Base-by-base conservation (phyloP, 2,113 vertebrate genomes). In the Aphelocoma coerulescens region DNA sequence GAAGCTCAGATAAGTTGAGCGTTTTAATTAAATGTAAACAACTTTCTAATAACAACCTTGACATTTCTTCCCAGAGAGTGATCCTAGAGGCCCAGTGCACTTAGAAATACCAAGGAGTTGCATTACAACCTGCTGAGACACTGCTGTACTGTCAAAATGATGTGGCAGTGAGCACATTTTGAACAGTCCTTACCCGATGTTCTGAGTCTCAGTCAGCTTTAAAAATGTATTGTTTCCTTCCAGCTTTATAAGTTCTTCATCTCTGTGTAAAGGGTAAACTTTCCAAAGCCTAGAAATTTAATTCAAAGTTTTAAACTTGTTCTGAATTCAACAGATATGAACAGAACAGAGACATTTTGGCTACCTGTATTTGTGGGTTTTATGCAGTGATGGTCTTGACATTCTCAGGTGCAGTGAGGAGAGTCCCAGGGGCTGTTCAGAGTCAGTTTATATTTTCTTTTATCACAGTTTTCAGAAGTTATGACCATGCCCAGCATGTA, bases 71-170 rank as follows among this genome's bases (percentile, higher is more conserved):
- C 91, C 94, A 92, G 93, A 95, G 96, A 94, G 87, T 89, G 93
- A 95, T 95, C 76, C 89, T 95, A 44, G 86, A 91, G 94, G 95
- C 94, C 93, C 96, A 97, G 89, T 91, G 95, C 96, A 96, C 95
- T 96, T 96, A 96, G 73, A 97, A 93, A 96, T 96, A 93, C 69
- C 77, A 82, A 92, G 92, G 95, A 94, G 93, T 93, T 97, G 95
- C 95, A 96, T 95, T 96, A 95, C 95, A 96, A 94, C 95, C 95
- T 96, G 95, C 95, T 97, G 96, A 93, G 91, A 92, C 76, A 39
- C 61, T 92, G 92, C 68, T 96, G 96, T 96, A 95, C 95, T 97
- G 95, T 95, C 95, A 96, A 96, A 97, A 94, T 79, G 91, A 96
- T 97, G 95, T 96, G 77, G 83, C 93, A 94, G 76, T 28, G 73